phyloP scores from a whole-genome alignment of 2,797 vertebrate genomes.

The Crocidura indochinensis region DNA sequence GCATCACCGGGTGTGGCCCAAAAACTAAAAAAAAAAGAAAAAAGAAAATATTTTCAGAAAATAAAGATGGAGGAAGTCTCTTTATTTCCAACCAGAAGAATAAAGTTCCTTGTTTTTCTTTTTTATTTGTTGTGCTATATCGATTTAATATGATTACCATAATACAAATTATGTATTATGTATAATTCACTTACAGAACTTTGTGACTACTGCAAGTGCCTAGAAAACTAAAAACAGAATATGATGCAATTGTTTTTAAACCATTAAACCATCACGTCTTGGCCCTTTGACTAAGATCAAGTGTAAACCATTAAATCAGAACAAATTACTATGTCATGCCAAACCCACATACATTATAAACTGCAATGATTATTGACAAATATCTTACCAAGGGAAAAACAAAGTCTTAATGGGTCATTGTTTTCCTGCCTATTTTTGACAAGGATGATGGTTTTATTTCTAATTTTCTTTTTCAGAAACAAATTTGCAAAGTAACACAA shows the following conservation, averaged over 20 bases:
- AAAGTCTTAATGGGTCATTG: constrained; percentile 74
- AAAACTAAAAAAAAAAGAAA: no score
- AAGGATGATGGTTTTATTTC: constrained; percentile 76
- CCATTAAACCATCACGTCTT: constrained; percentile 63
- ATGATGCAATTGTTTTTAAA: constrained; percentile 60
- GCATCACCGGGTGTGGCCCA: no score
- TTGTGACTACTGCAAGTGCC: neutral
- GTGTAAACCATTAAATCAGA: constrained; percentile 52
- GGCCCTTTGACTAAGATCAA: no score
- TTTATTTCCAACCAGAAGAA: constrained; percentile 36
- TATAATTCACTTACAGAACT: constrained; percentile 39
- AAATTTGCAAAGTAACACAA: constrained; percentile 78
- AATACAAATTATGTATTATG: neutral
- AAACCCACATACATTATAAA: constrained; percentile 74
- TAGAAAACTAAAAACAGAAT: constrained; percentile 53
- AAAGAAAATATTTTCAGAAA: constrained; percentile 19
- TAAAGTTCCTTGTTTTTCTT: constrained; percentile 8
- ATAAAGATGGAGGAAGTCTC: neutral
- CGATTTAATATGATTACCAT: neutral
- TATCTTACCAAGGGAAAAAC: constrained; percentile 66
- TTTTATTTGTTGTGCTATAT: neutral
- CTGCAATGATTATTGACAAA: constrained; percentile 73
- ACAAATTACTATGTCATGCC: constrained; percentile 2
- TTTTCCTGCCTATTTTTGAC: constrained; percentile 71
- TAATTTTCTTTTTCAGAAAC: constrained; percentile 80